Evolutionary conservation across 2,888 invertebrate species (phyloP).

Genomic region (Scelioninae gen. 1): DNA sequence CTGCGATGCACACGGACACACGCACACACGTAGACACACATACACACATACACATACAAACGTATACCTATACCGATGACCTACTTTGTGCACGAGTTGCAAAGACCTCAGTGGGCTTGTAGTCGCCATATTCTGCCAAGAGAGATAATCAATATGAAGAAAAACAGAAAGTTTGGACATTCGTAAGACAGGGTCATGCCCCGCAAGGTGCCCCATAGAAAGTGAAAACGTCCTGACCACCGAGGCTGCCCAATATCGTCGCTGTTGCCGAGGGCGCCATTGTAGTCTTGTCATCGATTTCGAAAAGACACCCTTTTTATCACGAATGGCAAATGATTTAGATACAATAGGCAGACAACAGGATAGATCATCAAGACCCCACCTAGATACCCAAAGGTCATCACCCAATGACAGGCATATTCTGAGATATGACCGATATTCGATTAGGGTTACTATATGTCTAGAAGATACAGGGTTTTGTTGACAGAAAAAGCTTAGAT

Average conservation of each 20-base stretch:
- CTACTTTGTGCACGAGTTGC: constrained; percentile 74
- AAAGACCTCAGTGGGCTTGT: constrained; percentile 74
- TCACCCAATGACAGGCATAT: not conserved
- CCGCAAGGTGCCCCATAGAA: constrained; percentile 59
- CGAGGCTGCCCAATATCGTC: constrained; percentile 43
- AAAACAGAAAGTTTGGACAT: constrained; percentile 68
- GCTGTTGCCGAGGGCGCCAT: constrained; percentile 71
- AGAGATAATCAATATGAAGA: constrained; percentile 76
- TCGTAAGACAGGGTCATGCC: constrained; percentile 43
- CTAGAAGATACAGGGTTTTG: not conserved
- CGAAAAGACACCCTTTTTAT: constrained; percentile 32
- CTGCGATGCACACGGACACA: constrained; percentile 50
- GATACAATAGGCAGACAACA: not conserved
- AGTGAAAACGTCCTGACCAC: constrained; percentile 52
- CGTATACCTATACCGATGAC: constrained; percentile 75
- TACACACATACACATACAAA: constrained; percentile 15
- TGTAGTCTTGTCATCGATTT: constrained; percentile 59
- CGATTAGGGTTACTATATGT: not conserved
- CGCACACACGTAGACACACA: constrained; percentile 25
- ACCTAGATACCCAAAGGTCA: constrained; percentile 10
- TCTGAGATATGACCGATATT: not conserved
- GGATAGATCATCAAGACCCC: not conserved
- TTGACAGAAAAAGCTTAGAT: no score
- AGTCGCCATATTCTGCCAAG: constrained; percentile 74
- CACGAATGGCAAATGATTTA: not conserved